Evolutionary conservation across 2,113 vertebrate species (phyloP).

Genomic region (Pungitius pungitius): DNA sequence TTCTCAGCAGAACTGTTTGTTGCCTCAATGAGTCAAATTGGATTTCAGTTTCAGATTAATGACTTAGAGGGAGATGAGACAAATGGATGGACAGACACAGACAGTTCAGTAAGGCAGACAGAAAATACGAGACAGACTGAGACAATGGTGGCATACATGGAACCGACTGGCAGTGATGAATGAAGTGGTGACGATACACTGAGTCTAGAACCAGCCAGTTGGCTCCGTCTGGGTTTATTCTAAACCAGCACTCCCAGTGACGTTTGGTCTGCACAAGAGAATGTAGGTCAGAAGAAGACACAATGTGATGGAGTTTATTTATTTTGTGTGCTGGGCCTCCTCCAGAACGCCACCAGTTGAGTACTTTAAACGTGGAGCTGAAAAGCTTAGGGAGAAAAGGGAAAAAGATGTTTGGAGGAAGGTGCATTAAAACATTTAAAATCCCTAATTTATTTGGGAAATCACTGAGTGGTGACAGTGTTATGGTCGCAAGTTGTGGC

Average conservation of each 20-base stretch:
- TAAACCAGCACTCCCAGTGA: constrained; percentile 32
- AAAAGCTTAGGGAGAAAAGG: too few species aligned
- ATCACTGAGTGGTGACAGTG: too few species aligned
- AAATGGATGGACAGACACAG: constrained; percentile 28
- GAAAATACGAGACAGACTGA: constrained; percentile 4
- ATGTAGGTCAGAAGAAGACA: constrained; percentile 67
- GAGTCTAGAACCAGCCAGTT: neutral
- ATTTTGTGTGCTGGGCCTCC: constrained; percentile 34
- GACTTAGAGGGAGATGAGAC: constrained; percentile 30
- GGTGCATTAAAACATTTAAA: too few species aligned
- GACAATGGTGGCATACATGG: constrained; percentile 12
- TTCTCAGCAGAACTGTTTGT: neutral
- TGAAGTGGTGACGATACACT: constrained; percentile 5
- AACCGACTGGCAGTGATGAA: constrained; percentile 12
- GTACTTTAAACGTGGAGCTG: too few species aligned
- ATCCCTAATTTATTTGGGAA: too few species aligned
- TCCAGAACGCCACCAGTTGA: constrained; percentile 24
- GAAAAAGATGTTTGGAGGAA: too few species aligned
- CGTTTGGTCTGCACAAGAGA: constrained; percentile 40
- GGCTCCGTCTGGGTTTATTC: constrained; percentile 52
- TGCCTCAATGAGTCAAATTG: neutral
- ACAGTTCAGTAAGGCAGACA: neutral
- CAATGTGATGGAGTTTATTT: constrained; percentile 36
- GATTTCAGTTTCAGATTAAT: constrained; percentile 48
- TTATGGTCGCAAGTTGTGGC: too few species aligned